Percentiles rank a stretch among this genome's conserved stretches.
phyloP scores from a whole-genome alignment of 1,140 invertebrate species.

The Mamestra configurata region DNA sequence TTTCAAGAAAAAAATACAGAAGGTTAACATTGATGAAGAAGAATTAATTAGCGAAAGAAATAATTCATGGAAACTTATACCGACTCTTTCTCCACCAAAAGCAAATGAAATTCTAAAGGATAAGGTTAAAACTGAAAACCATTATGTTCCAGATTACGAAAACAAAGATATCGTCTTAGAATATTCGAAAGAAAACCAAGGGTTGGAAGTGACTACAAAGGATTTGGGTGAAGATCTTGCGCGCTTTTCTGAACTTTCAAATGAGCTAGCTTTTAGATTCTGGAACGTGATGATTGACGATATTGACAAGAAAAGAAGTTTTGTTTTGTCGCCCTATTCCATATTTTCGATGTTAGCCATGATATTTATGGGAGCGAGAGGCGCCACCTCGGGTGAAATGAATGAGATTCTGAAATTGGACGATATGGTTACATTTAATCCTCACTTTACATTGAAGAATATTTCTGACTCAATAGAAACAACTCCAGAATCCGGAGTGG shows the following conservation, averaged over 20 bases:
- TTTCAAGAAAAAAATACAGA: slow-evolving; percentile 84
- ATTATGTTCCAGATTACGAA: slow-evolving; percentile 63
- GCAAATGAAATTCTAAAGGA: slow-evolving; percentile 72
- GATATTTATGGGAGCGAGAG: slow-evolving; percentile 95
- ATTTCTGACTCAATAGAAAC: slow-evolving; percentile 93
- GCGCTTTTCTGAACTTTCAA: slow-evolving; percentile 93
- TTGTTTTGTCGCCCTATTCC: slow-evolving; percentile 95
- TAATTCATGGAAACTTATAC: slow-evolving; percentile 85
- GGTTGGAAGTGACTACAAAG: slow-evolving; percentile 92
- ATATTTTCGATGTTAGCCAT: slow-evolving; percentile 95
- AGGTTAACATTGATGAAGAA: slow-evolving; percentile 84
- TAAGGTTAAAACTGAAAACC: slow-evolving; percentile 73
- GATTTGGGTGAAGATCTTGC: slow-evolving; percentile 91
- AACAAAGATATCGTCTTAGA: slow-evolving; percentile 81
- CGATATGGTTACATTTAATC: slow-evolving; percentile 96
- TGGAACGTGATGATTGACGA: slow-evolving; percentile 92
- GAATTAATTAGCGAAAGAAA: slow-evolving; percentile 77
- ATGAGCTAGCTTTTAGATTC: slow-evolving; percentile 94
- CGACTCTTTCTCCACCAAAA: slow-evolving; percentile 80
- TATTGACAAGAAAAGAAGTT: slow-evolving; percentile 92
- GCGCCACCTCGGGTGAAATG: slow-evolving; percentile 96
- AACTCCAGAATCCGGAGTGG: slow-evolving; percentile 90
- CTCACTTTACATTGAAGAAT: slow-evolving; percentile 94
- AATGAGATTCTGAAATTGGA: slow-evolving; percentile 95
- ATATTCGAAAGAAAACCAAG: slow-evolving; percentile 90